Evolutionary conservation across 2,797 vertebrate species (phyloP), one percentile per base, ranked within the genome.

Genomic region (Kryptolebias ocellatus): DNA sequence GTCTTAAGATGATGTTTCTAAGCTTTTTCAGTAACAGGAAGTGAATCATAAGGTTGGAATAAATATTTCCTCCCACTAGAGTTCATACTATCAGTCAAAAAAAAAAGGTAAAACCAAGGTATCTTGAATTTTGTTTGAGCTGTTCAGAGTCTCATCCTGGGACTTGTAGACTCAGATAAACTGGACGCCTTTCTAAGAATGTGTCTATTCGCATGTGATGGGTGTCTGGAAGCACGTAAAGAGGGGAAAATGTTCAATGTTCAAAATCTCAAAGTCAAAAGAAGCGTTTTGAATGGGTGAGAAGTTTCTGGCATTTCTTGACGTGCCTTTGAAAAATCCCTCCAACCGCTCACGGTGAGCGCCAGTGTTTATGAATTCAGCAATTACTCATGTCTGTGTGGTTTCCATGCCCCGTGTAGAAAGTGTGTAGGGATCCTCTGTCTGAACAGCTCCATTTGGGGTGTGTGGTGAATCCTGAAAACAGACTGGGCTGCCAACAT

Each of bases 401-500:
- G 65, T 74, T 73, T 61, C 34, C 56, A 44, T 37, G 27, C 6
- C 1, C 27, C 16, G 16, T 16, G 18, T 24, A 45, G 39, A 7
- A 39, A 50, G 51, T 4, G 46, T 64, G 47, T 12, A 57, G 60
- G 45, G 58, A 65, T 15, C 16, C 17, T n/a, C 14, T 29, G 39
- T 67, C 46, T 61, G 57, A 68, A 54, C 42, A 54, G 75, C 62
- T 78, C 79, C 53, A 31, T 76, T 24, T 63, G 49, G 60, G 28
- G 16, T 51, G 64, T 60, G 66, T n/a, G 60, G 24, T 75, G 81
- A 88, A 73, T 58, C 76, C 80, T 42, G 74, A 58, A 66, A 73
- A 70, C 80, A 83, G 57, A 57, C 45, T 4, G 59, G 60, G 46
- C 53, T 42, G 67, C 18, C 70, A 79, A 74, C 75, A 57, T 17